Conservation (phyloP, 2,888 invertebrate genomes). For the Orthonevra nobilis region DNA sequence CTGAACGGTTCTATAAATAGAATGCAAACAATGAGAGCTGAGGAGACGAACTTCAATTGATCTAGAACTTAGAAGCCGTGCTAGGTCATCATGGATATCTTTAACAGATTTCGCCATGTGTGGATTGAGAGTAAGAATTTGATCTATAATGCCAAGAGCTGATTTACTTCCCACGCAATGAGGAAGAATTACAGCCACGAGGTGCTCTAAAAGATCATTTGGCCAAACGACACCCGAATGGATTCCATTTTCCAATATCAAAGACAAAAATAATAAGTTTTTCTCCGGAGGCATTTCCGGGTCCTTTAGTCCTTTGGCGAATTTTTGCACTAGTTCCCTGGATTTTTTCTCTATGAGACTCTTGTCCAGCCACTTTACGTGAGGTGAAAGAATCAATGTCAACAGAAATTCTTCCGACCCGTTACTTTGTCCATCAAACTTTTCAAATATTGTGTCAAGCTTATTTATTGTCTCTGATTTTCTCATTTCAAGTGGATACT, state of each 20-base stretch:
- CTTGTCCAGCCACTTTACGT: conserved; percentile 74
- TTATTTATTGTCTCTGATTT: conserved; percentile 71
- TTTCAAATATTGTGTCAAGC: conserved; percentile 73
- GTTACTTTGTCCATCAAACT: conserved; percentile 69
- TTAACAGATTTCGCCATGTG: conserved; percentile 77
- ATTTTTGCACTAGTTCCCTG: background rate
- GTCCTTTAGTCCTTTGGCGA: conserved; percentile 18
- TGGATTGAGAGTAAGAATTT: conserved; percentile 79
- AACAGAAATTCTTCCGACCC: conserved; percentile 78
- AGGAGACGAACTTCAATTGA: conserved; percentile 86
- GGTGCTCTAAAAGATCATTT: conserved; percentile 43
- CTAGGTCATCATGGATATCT: conserved; percentile 81
- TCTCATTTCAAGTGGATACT: conserved; percentile 84
- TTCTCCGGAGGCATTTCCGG: conserved; percentile 48
- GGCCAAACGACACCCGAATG: conserved; percentile 80
- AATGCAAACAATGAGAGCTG: conserved; percentile 87
- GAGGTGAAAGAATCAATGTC: conserved; percentile 75
- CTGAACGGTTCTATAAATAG: conserved; percentile 81
- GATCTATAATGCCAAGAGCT: conserved; percentile 73
- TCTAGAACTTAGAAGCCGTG: conserved; percentile 85
- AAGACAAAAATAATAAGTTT: conserved; percentile 82
- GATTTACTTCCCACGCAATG: conserved; percentile 75
- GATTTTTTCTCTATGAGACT: conserved; percentile 41
- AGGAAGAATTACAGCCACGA: conserved; percentile 61
- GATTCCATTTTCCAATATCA: conserved; percentile 83